A percentile compares a stretch with the other conserved stretches of the same genome.
phyloP scores from a whole-genome alignment of 2,797 vertebrate genomes.

The Melanotaenia trifasciata region DNA sequence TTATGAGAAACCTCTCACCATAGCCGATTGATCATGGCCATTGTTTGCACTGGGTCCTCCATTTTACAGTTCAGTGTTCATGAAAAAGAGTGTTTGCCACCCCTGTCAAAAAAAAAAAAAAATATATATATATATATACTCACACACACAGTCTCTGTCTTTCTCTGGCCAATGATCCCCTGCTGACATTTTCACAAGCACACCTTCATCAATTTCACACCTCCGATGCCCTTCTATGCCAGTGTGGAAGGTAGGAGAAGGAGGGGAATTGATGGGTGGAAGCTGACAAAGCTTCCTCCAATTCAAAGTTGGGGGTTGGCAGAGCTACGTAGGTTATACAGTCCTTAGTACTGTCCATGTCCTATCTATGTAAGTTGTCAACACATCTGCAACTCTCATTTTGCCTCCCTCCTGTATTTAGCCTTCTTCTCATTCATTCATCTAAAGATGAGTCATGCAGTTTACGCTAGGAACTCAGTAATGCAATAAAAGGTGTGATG shows the following conservation, averaged over 20 bases:
- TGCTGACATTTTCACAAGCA: slow-evolving; percentile 75
- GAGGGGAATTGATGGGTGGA: slow-evolving; percentile 64
- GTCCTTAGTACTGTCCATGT: slow-evolving; percentile 23
- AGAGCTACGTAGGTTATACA: slow-evolving; percentile 38
- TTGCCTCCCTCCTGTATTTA: slow-evolving; percentile 88
- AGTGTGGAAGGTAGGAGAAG: slow-evolving; percentile 50
- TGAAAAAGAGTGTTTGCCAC: slow-evolving; percentile 71
- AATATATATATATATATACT: slow-evolving; percentile 18
- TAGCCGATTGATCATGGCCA: slow-evolving; percentile 73
- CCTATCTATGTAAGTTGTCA: background rate
- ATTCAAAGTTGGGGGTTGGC: slow-evolving; percentile 56
- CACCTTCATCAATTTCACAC: slow-evolving; percentile 79
- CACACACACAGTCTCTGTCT: slow-evolving; percentile 18
- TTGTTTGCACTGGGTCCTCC: slow-evolving; percentile 73
- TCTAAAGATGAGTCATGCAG: slow-evolving; percentile 58
- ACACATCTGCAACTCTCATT: slow-evolving; percentile 48
- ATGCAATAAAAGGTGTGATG: slow-evolving; percentile 54
- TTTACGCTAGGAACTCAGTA: slow-evolving; percentile 50
- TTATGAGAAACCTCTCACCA: slow-evolving; percentile 69
- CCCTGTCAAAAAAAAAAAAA: slow-evolving; percentile 48
- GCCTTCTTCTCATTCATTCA: slow-evolving; percentile 40
- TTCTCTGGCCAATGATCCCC: slow-evolving; percentile 62
- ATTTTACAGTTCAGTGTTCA: slow-evolving; percentile 83
- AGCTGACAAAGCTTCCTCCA: slow-evolving; percentile 65
- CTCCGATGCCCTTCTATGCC: slow-evolving; percentile 71